These are phyloP conservation scores for Bradysia coprophila DNA, from an alignment of 1,140 invertebrate genomes.

Conservation along the genomic window DNA sequence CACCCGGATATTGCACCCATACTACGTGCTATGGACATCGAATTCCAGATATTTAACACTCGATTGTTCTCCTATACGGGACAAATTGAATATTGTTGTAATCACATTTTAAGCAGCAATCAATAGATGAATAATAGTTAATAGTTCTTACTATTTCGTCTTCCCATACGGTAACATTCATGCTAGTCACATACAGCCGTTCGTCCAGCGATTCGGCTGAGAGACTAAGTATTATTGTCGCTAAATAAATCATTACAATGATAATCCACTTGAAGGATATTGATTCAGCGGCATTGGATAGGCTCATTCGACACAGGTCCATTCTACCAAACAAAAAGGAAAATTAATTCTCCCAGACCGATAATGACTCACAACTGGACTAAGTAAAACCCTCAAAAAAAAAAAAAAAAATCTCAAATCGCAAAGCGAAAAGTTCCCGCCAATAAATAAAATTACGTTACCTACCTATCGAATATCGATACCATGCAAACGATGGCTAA, in stretches of 20 bases:
- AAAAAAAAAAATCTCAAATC: too few relatives aligned
- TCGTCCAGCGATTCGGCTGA: slow-evolving; percentile 22
- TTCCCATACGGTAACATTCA: background rate
- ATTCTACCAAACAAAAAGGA: slow-evolving; percentile 10
- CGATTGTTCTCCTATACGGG: slow-evolving; percentile 7
- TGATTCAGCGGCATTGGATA: slow-evolving; percentile 19
- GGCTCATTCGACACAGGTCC: slow-evolving; percentile 22
- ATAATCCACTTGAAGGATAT: slow-evolving; percentile 24
- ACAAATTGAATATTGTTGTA: background rate
- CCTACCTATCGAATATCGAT: slow-evolving; percentile 24
- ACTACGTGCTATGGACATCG: slow-evolving; percentile 20
- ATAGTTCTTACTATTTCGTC: background rate
- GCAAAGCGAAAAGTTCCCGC: too few relatives aligned
- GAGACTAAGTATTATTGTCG: slow-evolving; percentile 23
- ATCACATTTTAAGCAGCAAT: background rate
- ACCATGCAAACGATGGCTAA: slow-evolving; percentile 21
- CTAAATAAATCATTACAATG: slow-evolving; percentile 23
- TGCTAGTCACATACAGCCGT: slow-evolving; percentile 12
- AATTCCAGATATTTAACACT: slow-evolving; percentile 20
- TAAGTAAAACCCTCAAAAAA: too few relatives aligned
- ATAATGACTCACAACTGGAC: background rate
- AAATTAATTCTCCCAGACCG: background rate
- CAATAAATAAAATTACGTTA: too few relatives aligned
- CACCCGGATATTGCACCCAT: slow-evolving; percentile 22
- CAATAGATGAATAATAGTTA: background rate